Percentiles rank a stretch among this genome's conserved stretches.
Evolutionary conservation across 1,140 invertebrate genomes (phyloP).

Genomic region (Drosophila jambulina): DNA sequence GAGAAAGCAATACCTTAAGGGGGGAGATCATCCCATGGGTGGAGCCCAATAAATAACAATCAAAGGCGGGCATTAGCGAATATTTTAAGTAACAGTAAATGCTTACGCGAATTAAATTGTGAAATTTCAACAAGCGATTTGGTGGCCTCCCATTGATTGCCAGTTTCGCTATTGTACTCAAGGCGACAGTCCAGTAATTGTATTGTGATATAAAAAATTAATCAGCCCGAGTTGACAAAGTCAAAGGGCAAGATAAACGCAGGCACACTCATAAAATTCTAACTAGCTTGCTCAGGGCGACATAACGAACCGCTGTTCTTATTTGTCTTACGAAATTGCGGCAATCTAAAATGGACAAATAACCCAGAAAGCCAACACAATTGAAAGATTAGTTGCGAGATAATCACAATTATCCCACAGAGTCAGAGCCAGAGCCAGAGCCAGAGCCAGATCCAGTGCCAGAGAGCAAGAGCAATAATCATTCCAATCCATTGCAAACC

Average conservation of each 20-base stretch:
- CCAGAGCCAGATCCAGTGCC: neutral
- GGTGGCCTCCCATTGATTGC: constrained; percentile 11
- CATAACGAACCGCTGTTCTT: constrained; percentile 27
- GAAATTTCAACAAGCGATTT: constrained; percentile 11
- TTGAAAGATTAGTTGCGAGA: constrained; percentile 53
- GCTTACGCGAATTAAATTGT: constrained; percentile 13
- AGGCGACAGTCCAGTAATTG: constrained; percentile 8
- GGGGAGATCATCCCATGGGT: constrained; percentile 15
- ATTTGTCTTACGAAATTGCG: constrained; percentile 50
- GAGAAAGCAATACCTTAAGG: constrained; percentile 21
- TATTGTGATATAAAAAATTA: constrained; percentile 8
- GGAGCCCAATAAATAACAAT: constrained; percentile 28
- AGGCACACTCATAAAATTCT: constrained; percentile 27
- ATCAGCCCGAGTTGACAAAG: constrained; percentile 8
- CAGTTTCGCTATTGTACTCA: constrained; percentile 13
- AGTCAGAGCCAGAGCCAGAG: neutral
- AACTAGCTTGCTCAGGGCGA: neutral
- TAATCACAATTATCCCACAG: constrained; percentile 36
- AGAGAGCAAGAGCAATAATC: constrained; percentile 24
- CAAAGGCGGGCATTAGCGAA: constrained; percentile 14
- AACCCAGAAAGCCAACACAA: constrained; percentile 51
- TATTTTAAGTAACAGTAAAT: constrained; percentile 14
- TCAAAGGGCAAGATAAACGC: constrained; percentile 37
- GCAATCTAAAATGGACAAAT: constrained; percentile 44
- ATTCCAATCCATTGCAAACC: constrained; percentile 36